phyloP scores from a whole-genome alignment of 2,797 vertebrate genomes.

The Merluccius polli region DNA sequence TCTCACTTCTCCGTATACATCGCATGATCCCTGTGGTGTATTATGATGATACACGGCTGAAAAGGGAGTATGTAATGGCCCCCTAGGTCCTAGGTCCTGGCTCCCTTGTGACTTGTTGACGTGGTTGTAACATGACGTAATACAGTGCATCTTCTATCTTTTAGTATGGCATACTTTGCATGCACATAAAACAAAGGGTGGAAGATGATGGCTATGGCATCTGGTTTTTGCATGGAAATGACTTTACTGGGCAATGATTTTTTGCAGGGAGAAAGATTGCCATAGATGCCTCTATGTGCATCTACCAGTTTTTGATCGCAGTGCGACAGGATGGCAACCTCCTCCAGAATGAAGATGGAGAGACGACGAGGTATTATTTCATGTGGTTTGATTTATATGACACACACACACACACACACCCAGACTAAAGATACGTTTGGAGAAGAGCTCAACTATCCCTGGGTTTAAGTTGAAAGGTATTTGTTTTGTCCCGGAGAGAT shows the following conservation, averaged over 20 bases:
- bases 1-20: too few relatives aligned
- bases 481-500: background rate
- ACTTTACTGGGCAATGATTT: background rate
- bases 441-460: too few relatives aligned
- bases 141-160: too few relatives aligned
- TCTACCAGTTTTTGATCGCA: conserved; percentile 96
- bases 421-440: too few relatives aligned
- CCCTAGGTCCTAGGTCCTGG: too few relatives aligned
- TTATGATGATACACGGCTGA: background rate
- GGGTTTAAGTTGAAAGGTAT: background rate
- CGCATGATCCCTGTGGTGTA: background rate
- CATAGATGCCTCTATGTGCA: conserved; percentile 97
- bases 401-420: too few relatives aligned
- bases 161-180: too few relatives aligned
- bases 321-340: conserved; percentile 92
- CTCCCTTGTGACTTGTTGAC: background rate
- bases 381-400: background rate
- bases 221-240: background rate
- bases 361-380: conserved; percentile 81
- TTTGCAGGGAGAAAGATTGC: conserved; percentile 87
- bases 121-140: too few relatives aligned
- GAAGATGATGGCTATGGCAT: too few relatives aligned
- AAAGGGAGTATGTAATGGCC: too few relatives aligned
- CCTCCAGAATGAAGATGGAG: conserved; percentile 90
- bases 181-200: too few relatives aligned